phyloP scores from a whole-genome alignment of 2,113 vertebrate species.

The Phodopus roborovskii region DNA sequence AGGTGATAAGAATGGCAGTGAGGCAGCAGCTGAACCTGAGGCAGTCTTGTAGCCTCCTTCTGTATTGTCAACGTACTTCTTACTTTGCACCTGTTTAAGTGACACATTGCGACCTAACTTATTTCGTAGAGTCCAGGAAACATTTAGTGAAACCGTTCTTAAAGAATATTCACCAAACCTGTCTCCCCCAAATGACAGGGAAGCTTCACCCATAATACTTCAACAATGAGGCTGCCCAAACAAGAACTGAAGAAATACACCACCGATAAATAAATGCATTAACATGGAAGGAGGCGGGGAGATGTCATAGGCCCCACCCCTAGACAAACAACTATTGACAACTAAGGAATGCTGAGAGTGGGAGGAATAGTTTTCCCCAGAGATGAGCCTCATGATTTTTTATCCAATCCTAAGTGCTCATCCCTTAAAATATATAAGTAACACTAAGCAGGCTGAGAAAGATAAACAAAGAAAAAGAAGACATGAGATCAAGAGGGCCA shows the following conservation, averaged over 20 bases:
- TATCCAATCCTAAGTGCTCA: not conserved
- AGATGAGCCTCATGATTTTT: not conserved
- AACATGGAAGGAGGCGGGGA: not conserved
- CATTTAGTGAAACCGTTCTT: too few relatives aligned
- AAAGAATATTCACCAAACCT: not conserved
- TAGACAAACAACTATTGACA: not conserved
- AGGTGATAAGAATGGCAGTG: too few relatives aligned
- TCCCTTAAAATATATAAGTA: not conserved
- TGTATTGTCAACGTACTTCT: too few relatives aligned
- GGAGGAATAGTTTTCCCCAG: not conserved
- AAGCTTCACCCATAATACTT: not conserved
- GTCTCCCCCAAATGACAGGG: not conserved
- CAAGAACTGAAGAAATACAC: not conserved
- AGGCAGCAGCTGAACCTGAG: too few relatives aligned
- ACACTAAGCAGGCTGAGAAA: not conserved
- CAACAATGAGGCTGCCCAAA: not conserved
- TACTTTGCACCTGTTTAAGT: too few relatives aligned
- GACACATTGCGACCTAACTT: too few relatives aligned
- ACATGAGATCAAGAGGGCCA: not conserved
- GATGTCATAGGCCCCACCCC: not conserved
- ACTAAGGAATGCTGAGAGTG: not conserved
- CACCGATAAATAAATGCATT: not conserved
- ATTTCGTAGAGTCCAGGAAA: not conserved
- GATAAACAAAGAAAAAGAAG: not conserved
- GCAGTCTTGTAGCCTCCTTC: too few relatives aligned